phyloP scores from a whole-genome alignment of 2,888 invertebrate genomes.

The Yponomeuta sedellus region DNA sequence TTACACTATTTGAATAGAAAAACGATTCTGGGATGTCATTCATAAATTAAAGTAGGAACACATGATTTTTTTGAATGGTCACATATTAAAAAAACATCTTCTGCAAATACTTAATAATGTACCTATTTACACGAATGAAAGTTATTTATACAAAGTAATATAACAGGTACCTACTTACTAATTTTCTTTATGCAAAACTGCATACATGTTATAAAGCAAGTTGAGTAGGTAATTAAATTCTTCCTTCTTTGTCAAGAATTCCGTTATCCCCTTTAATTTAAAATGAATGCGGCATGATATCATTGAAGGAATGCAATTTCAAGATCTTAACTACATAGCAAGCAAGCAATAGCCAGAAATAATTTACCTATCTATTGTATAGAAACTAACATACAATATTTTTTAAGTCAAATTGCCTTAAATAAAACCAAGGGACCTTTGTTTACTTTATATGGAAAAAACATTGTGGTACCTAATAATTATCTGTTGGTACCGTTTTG shows the following conservation, averaged over 20 bases:
- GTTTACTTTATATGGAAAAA: no score
- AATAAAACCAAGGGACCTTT: no score
- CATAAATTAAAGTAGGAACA: no score
- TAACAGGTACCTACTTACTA: no score
- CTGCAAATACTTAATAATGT: no score
- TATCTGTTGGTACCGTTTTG: background rate
- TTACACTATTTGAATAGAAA: no score
- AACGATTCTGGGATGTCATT: no score
- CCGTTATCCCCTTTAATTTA: slow-evolving; percentile 22
- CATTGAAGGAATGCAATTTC: slow-evolving; percentile 18
- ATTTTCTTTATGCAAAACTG: background rate
- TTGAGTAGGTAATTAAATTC: slow-evolving; percentile 12
- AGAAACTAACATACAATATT: background rate
- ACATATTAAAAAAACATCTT: no score
- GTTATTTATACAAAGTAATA: no score
- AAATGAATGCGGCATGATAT: slow-evolving; percentile 13
- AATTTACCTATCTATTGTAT: background rate
- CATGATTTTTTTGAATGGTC: no score
- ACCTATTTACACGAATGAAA: no score
- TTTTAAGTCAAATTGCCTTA: no score
- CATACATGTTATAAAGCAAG: background rate
- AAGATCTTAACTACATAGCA: background rate
- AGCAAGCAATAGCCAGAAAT: slow-evolving; percentile 8
- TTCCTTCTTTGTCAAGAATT: slow-evolving; percentile 18
- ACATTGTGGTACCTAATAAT: background rate